phyloP scores from a whole-genome alignment of 1,140 invertebrate species.

The Diploscapter pachys region DNA sequence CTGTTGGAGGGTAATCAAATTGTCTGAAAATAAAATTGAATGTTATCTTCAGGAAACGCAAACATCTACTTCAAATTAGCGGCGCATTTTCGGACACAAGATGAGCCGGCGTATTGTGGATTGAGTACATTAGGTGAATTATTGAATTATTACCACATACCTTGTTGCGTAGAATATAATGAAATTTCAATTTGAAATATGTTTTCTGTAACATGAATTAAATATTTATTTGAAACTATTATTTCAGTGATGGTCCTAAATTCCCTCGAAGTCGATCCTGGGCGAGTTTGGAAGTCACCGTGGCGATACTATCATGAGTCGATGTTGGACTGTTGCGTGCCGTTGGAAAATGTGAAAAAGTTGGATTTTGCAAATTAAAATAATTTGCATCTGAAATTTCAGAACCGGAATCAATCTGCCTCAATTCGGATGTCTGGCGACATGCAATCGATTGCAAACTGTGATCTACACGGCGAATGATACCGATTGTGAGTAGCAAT shows the following conservation, averaged over 20 bases:
- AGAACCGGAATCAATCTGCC: constrained; percentile 29
- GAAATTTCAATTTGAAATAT: not conserved
- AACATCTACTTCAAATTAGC: constrained; percentile 59
- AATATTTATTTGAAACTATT: not conserved
- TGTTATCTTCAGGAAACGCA: constrained; percentile 32
- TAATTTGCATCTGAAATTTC: not conserved
- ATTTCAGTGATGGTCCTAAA: constrained; percentile 55
- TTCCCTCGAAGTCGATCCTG: constrained; percentile 60
- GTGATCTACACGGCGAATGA: constrained; percentile 15
- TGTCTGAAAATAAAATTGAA: constrained; percentile 11
- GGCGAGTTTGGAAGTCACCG: constrained; percentile 59
- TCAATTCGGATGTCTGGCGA: constrained; percentile 30
- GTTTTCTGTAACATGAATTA: not conserved
- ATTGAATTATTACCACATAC: not conserved
- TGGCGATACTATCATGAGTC: constrained; percentile 62
- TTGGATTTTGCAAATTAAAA: constrained; percentile 1
- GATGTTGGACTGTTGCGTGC: constrained; percentile 60
- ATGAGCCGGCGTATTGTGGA: constrained; percentile 61
- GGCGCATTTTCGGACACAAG: constrained; percentile 60
- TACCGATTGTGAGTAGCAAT: constrained; percentile 3
- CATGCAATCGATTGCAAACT: constrained; percentile 28
- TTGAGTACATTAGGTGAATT: constrained; percentile 60
- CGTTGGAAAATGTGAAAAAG: constrained; percentile 48
- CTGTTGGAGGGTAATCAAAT: constrained; percentile 46
- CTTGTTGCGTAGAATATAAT: not conserved